These are phyloP conservation scores for Nomada lathburiana DNA, from an alignment of 2,888 invertebrate genomes.

Conservation along the genomic window DNA sequence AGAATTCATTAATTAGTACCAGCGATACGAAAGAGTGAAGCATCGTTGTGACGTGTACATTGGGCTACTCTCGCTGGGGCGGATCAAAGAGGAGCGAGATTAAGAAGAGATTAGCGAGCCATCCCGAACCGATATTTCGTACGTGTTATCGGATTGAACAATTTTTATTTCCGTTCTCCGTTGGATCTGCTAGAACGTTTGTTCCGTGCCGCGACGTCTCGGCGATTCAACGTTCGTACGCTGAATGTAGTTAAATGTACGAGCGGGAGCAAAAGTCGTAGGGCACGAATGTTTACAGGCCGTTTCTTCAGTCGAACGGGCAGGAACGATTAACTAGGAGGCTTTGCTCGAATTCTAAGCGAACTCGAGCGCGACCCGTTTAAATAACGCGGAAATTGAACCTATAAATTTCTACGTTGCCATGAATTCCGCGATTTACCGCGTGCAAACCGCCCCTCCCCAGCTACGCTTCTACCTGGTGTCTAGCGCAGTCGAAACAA, in stretches of 20 bases:
- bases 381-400: conserved; percentile 82
- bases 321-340: conserved; percentile 58
- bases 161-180: too few relatives aligned
- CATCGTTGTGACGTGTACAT: too few relatives aligned
- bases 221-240: too few relatives aligned
- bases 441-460: conserved; percentile 69
- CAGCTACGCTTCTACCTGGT: conserved; percentile 11
- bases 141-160: too few relatives aligned
- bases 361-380: conserved; percentile 63
- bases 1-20: neutral
- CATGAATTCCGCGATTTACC: conserved; percentile 76
- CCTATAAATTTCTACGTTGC: conserved; percentile 79
- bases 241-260: neutral
- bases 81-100: too few relatives aligned
- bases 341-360: conserved; percentile 64
- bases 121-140: too few relatives aligned
- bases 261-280: neutral
- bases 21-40: neutral
- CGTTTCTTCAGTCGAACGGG: conserved; percentile 12
- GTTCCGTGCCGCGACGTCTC: neutral
- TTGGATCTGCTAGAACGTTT: neutral
- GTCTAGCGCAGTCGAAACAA: neutral
- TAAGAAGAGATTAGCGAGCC: too few relatives aligned
- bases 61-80: too few relatives aligned
- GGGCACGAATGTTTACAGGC: neutral